Evolutionary conservation across 2,888 invertebrate species (phyloP).

Genomic region (Aspidiotus rigidus): DNA sequence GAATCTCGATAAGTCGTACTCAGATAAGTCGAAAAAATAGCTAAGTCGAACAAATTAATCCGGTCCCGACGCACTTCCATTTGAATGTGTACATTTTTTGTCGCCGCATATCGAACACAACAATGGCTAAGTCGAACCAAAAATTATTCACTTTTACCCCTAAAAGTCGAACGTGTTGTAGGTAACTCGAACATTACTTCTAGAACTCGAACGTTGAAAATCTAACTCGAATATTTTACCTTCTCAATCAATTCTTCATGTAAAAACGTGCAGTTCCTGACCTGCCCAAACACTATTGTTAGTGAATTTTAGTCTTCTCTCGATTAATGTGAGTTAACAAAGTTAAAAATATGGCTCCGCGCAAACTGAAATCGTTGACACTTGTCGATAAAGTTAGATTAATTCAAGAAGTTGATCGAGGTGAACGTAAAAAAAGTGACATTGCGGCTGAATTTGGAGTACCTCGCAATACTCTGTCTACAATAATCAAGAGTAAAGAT

Average conservation of each 20-base stretch:
- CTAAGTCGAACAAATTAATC: background rate
- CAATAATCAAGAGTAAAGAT: constrained; percentile 36
- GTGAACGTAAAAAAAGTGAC: constrained; percentile 32
- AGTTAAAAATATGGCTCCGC: background rate
- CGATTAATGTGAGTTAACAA: background rate
- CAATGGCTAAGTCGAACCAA: too few species aligned
- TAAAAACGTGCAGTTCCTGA: background rate
- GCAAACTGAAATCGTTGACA: background rate
- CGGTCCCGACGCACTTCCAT: constrained; percentile 1
- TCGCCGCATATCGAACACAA: too few species aligned
- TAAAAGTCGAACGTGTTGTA: too few species aligned
- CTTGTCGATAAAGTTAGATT: background rate
- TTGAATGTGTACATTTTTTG: background rate
- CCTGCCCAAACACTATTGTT: background rate
- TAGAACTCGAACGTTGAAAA: too few species aligned
- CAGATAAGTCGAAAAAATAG: background rate
- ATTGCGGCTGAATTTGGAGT: constrained; percentile 36
- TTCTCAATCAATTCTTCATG: background rate
- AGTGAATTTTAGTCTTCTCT: background rate
- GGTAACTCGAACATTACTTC: too few species aligned
- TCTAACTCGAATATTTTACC: background rate
- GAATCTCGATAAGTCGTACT: constrained; percentile 5
- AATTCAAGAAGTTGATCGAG: constrained; percentile 12
- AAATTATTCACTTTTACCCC: too few species aligned
- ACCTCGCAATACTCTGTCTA: constrained; percentile 36